Evolutionary conservation across 1,140 invertebrate genomes (phyloP), one percentile per base, ranked within the genome.

Genomic region (Paraescarpia echinospica): DNA sequence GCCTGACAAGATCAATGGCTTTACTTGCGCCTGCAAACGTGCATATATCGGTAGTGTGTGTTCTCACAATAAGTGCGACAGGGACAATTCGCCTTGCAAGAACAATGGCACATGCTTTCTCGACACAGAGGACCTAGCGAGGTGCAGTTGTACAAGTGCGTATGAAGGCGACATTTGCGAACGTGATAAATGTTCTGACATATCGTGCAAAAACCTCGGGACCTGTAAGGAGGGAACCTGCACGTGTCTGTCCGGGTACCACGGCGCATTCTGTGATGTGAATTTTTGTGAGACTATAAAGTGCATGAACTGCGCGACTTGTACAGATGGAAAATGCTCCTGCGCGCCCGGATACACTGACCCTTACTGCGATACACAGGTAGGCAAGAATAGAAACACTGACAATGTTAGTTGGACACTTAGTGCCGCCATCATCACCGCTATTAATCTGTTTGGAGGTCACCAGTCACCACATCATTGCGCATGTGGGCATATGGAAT

Each of bases 271-370:
- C 2, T 77, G 59, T 27, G 59, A 77, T 2, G 27, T 77, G 18
- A 77, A 77, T 77, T 18, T 77, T 18, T 77, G 59, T 18, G 0
- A 31, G 0, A 98, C 97, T 18, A 97, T 97, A 94, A 98, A 98
- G 0, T 99, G 99, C 94, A 97, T 98, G 94, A 99, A 99, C 94
- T 97, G 97, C 1, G 98, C 98, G 0, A 98, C 98, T 0, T 99
- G 98, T 95, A 97, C 8, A 41, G 35, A 33, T 31, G 35, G 33
- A 33, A 41, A 12, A 8, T 48, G 91, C 41, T 31, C 4, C 59
- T 77, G 59, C 22, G 59, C 27, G 22, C 9, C 22, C 22, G 59
- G 59, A 0, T 77, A 22, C 59, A 77, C 14, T 2, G 59, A 31
- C 2, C 59, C 18, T 31, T 77, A 77, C 59, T 77, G 59, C 59